A percentile compares a stretch with the other conserved stretches of the same genome.
phyloP scores from a whole-genome alignment of 2,797 vertebrate genomes.

The Channa striata region DNA sequence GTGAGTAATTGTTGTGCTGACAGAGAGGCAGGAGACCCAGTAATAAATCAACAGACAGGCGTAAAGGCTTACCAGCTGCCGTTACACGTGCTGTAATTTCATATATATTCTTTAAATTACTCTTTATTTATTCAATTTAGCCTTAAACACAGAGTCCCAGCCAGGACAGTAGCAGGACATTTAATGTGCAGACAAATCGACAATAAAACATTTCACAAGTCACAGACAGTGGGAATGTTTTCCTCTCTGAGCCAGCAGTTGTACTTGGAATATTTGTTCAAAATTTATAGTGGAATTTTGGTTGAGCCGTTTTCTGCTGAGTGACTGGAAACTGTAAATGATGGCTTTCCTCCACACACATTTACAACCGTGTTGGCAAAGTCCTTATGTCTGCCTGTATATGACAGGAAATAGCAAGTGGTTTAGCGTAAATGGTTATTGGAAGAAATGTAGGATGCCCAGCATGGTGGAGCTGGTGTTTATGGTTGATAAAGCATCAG shows the following conservation, averaged over 20 bases:
- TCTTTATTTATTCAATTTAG: background rate
- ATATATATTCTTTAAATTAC: background rate
- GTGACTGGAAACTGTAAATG: constrained; percentile 66
- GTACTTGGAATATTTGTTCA: constrained; percentile 12
- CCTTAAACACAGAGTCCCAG: background rate
- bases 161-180: constrained; percentile 15
- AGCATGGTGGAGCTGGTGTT: constrained; percentile 31
- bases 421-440: constrained; percentile 44
- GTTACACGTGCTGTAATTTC: background rate
- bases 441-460: constrained; percentile 34
- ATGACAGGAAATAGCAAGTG: constrained; percentile 45
- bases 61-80: background rate
- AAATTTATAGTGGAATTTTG: constrained; percentile 34
- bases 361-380: constrained; percentile 38
- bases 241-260: constrained; percentile 3
- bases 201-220: constrained; percentile 10
- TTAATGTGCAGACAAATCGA: constrained; percentile 1
- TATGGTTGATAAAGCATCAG: constrained; percentile 42
- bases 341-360: constrained; percentile 42
- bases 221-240: constrained; percentile 35
- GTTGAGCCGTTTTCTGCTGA: constrained; percentile 45
- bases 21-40: constrained; percentile 8
- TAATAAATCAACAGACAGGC: constrained; percentile 20
- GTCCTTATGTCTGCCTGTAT: constrained; percentile 25
- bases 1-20: constrained; percentile 23